A percentile compares a stretch with the other conserved stretches of the same genome.
Evolutionary conservation across 2,888 invertebrate species (phyloP).

Genomic region (Cheilosia urbana): DNA sequence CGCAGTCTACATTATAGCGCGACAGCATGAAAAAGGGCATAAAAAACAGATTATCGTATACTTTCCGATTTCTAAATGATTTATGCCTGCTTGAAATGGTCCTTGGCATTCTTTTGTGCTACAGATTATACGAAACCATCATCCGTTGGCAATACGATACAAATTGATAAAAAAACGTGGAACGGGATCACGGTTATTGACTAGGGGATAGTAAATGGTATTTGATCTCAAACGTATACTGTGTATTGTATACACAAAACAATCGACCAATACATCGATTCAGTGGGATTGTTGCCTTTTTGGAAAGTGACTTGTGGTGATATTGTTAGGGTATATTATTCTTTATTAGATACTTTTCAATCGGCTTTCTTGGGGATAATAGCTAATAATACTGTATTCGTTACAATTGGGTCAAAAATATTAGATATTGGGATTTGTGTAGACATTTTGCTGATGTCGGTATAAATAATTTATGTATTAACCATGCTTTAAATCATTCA

Average conservation of each 20-base stretch:
- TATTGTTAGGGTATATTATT: constrained; percentile 9
- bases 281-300: constrained; percentile 6
- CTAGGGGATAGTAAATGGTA: constrained; percentile 28
- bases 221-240: constrained; percentile 14
- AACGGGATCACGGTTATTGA: constrained; percentile 30
- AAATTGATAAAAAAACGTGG: constrained; percentile 19
- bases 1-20: neutral
- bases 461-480: neutral
- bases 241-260: neutral
- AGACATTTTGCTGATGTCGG: neutral
- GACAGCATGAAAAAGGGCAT: constrained; percentile 1
- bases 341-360: constrained; percentile 7
- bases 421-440: constrained; percentile 6
- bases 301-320: constrained; percentile 2
- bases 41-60: constrained; percentile 26
- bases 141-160: constrained; percentile 21
- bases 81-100: constrained; percentile 23
- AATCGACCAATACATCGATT: constrained; percentile 13
- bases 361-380: neutral
- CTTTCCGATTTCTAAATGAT: constrained; percentile 23
- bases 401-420: neutral
- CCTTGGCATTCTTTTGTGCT: neutral
- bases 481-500: neutral
- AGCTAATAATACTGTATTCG: constrained; percentile 18
- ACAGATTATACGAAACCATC: constrained; percentile 8